Evolutionary conservation across 2,797 vertebrate genomes (phyloP).

Genomic region (Melanotaenia pygmaea): DNA sequence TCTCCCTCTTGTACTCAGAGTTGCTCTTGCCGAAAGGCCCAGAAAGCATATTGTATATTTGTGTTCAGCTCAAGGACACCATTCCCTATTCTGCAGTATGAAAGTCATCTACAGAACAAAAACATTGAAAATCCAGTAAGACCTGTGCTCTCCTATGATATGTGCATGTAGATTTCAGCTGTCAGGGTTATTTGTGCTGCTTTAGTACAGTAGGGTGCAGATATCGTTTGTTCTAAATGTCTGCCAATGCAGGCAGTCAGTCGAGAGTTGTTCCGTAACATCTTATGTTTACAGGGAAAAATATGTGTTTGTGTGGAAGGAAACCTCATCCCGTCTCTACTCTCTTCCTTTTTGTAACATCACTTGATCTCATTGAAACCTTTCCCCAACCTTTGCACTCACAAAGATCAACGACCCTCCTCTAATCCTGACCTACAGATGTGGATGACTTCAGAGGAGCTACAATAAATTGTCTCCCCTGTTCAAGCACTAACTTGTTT

Average conservation of each 20-base stretch:
- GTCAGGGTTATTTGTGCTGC: constrained; percentile 35
- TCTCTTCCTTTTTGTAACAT: constrained; percentile 24
- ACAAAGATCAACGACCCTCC: constrained; percentile 46
- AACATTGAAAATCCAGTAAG: constrained; percentile 31
- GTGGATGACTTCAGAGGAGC: constrained; percentile 51
- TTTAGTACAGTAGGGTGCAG: constrained; percentile 1
- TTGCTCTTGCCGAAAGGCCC: constrained; percentile 21
- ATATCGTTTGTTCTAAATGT: constrained; percentile 35
- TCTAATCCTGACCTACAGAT: constrained; percentile 59
- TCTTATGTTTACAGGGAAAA: constrained; percentile 19
- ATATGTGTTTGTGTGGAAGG: constrained; percentile 16
- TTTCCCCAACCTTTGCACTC: constrained; percentile 34
- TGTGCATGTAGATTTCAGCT: constrained; percentile 21
- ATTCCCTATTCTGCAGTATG: constrained; percentile 43
- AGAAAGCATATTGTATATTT: constrained; percentile 35
- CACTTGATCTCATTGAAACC: constrained; percentile 47
- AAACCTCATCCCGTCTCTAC: constrained; percentile 12
- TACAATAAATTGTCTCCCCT: constrained; percentile 66
- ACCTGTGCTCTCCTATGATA: constrained; percentile 21
- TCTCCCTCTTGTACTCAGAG: constrained; percentile 28
- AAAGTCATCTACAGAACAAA: constrained; percentile 58
- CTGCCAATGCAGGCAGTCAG: constrained; percentile 35
- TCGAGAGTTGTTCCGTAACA: constrained; percentile 31
- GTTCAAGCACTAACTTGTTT: constrained; percentile 63
- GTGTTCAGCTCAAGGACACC: constrained; percentile 59